Evolutionary conservation across 1,140 invertebrate species (phyloP).

Genomic region (Anoplolepis gracilipes): DNA sequence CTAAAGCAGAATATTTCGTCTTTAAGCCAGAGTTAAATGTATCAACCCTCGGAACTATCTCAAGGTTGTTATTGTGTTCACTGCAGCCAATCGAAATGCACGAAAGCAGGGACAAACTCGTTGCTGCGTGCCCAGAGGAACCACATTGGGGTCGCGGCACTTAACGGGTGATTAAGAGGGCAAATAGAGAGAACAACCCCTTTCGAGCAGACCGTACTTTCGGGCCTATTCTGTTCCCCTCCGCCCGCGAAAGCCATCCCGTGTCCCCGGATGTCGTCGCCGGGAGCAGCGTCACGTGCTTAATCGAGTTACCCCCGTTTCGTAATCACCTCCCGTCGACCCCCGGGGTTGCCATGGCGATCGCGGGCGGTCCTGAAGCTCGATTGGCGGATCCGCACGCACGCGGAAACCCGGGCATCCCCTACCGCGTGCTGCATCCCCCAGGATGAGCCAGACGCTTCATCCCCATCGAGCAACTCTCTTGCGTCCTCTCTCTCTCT

Average conservation of each 20-base stretch:
- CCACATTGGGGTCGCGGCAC: conserved; percentile 69
- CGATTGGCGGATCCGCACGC: conserved; percentile 74
- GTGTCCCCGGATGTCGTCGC: conserved; percentile 40
- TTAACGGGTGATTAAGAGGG: conserved; percentile 76
- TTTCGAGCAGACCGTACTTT: conserved; percentile 54
- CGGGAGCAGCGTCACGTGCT: conserved; percentile 65
- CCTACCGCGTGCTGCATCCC: conserved; percentile 53
- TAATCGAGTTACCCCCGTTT: conserved; percentile 76
- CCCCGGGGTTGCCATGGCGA: conserved; percentile 80
- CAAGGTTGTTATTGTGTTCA: conserved; percentile 46
- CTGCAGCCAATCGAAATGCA: conserved; percentile 9
- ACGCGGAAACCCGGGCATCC: conserved; percentile 70
- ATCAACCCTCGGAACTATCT: conserved; percentile 18
- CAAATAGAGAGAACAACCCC: conserved; percentile 70
- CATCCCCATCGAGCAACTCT: conserved; percentile 28
- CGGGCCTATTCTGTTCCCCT: conserved; percentile 23
- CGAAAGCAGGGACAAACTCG: conserved; percentile 2
- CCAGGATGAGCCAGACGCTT: conserved; percentile 63
- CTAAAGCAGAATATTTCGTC: neutral
- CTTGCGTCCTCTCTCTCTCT: neutral
- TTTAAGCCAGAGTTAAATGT: conserved; percentile 24
- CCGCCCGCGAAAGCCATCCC: conserved; percentile 24
- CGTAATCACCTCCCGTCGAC: conserved; percentile 66
- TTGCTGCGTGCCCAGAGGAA: conserved; percentile 55
- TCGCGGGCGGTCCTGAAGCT: conserved; percentile 72